Evolutionary conservation across 2,888 invertebrate species (phyloP).

Genomic region (Tenthredo amoena): DNA sequence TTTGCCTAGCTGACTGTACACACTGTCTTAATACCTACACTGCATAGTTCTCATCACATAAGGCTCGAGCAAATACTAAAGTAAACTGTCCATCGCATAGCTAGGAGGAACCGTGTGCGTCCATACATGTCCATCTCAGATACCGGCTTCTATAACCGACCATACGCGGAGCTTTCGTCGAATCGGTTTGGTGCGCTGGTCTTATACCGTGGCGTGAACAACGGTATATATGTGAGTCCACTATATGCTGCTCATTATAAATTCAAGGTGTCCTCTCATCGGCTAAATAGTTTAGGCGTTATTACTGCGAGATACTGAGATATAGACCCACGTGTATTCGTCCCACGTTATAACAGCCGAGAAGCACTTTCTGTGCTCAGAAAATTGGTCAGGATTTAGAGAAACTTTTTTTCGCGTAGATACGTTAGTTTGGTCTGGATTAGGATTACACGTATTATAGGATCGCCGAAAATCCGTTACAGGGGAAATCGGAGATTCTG

Average conservation of each 20-base stretch:
- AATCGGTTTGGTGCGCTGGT: background rate
- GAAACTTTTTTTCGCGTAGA: background rate
- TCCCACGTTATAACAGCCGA: background rate
- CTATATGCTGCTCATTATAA: slow-evolving; percentile 65
- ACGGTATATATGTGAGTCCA: slow-evolving; percentile 28
- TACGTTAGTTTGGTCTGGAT: background rate
- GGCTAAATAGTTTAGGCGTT: background rate
- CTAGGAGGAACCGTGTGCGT: background rate
- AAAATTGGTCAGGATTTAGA: background rate
- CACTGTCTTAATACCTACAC: background rate
- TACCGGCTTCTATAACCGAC: slow-evolving; percentile 15
- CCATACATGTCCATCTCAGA: slow-evolving; percentile 46
- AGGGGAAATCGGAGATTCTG: background rate
- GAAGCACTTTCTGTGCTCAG: background rate
- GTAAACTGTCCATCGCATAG: background rate
- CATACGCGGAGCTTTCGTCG: slow-evolving; percentile 36
- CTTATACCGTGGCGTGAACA: background rate
- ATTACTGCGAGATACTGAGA: background rate
- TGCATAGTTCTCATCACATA: slow-evolving; percentile 25
- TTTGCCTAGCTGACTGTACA: background rate
- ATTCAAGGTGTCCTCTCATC: slow-evolving; percentile 67
- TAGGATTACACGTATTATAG: background rate
- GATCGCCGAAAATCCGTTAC: background rate
- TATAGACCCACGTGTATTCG: slow-evolving; percentile 11
- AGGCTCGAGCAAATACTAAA: background rate